Evolutionary conservation across 2,797 vertebrate genomes (phyloP).

Genomic region (Hapalemur alaotrensis): DNA sequence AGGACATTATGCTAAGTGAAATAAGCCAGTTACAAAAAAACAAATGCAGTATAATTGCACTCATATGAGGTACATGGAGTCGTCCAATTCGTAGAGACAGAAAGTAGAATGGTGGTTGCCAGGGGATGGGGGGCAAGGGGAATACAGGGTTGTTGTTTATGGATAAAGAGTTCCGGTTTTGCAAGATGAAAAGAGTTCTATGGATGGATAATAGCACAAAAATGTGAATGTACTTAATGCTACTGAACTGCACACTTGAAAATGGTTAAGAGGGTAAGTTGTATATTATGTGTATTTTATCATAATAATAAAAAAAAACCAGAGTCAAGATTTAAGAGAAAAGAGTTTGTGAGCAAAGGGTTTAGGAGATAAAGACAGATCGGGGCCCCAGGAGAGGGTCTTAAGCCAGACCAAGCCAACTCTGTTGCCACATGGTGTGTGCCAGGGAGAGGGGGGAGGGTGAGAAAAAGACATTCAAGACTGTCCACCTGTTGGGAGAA

Average conservation of each 20-base stretch:
- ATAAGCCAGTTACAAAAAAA: not conserved
- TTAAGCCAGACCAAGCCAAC: not conserved
- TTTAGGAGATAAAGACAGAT: not conserved
- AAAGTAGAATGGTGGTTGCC: not conserved
- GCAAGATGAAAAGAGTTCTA: not conserved
- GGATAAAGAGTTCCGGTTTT: not conserved
- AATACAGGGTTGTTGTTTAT: not conserved
- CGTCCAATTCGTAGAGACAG: not conserved
- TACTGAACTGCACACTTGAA: not conserved
- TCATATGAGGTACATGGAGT: not conserved
- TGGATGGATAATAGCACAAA: not conserved
- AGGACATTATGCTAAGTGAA: not conserved
- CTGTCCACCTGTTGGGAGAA: not conserved
- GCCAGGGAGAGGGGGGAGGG: not conserved
- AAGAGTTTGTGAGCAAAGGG: not conserved
- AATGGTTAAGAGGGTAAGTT: not conserved
- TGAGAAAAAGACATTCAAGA: not conserved
- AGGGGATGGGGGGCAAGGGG: not conserved
- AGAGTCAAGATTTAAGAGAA: not conserved
- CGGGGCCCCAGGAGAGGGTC: not conserved
- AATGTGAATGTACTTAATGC: not conserved
- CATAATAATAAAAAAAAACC: not conserved
- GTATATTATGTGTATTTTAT: not conserved
- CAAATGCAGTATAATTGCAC: not conserved
- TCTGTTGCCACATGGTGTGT: not conserved